A percentile compares a stretch with the other conserved stretches of the same genome.
phyloP scores from a whole-genome alignment of 2,113 vertebrate species.

The Python bivittatus region DNA sequence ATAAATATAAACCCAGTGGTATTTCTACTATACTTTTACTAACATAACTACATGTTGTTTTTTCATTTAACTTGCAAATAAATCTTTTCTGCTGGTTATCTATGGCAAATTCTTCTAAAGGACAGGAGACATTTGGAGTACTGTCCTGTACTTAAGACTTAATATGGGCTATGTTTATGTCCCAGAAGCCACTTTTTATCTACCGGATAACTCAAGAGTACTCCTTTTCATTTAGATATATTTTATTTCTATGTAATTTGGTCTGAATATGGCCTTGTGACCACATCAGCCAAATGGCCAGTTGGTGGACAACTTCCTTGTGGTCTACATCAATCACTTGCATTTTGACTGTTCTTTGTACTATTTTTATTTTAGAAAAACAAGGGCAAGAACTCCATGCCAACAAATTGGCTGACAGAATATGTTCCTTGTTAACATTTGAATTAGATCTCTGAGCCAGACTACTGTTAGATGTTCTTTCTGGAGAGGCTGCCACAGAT shows the following conservation, averaged over 20 bases:
- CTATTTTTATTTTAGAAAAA: conserved; percentile 1
- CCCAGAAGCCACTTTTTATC: conserved; percentile 41
- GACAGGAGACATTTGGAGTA: conserved; percentile 11
- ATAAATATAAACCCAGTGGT: background rate
- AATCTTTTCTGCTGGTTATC: conserved; percentile 6
- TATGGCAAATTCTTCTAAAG: conserved; percentile 16
- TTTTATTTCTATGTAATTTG: background rate
- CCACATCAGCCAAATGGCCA: background rate
- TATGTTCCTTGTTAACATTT: background rate
- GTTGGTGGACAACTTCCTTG: background rate
- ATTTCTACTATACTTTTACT: conserved; percentile 30
- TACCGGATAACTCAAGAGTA: background rate
- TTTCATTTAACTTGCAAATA: background rate
- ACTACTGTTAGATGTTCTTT: too few species aligned
- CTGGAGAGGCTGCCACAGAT: too few species aligned
- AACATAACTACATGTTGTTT: background rate
- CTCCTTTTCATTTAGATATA: background rate
- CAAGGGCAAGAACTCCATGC: background rate
- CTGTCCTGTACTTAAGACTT: conserved; percentile 6
- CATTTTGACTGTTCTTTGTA: background rate
- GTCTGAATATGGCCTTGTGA: background rate
- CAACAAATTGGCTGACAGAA: background rate
- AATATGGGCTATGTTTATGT: conserved; percentile 17
- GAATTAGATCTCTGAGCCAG: background rate
- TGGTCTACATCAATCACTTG: background rate